phyloP scores from a whole-genome alignment of 2,888 invertebrate genomes.

The Torymus auratus region DNA sequence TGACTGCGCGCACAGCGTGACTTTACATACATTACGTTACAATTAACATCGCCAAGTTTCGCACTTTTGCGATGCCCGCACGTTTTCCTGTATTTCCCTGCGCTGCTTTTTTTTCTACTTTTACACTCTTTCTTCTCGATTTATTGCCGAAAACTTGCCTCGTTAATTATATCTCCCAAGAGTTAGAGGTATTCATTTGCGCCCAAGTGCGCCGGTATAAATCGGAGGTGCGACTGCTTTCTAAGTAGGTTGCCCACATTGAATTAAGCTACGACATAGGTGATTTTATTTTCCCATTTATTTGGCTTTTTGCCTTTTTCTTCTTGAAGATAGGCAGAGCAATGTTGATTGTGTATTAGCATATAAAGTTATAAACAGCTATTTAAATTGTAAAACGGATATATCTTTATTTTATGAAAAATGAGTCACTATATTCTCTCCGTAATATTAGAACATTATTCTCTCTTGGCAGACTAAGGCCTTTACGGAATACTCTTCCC shows the following conservation, averaged over 20 bases:
- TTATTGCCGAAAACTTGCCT: constrained; percentile 65
- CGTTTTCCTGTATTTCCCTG: constrained; percentile 20
- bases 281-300: background rate
- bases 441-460: no score
- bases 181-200: constrained; percentile 62
- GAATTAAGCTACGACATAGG: constrained; percentile 44
- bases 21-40: constrained; percentile 68
- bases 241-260: constrained; percentile 49
- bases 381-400: no score
- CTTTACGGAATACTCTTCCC: no score
- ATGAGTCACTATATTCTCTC: no score
- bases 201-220: constrained; percentile 58
- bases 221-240: constrained; percentile 50
- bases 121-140: constrained; percentile 51
- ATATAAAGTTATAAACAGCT: no score
- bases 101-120: background rate
- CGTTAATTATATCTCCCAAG: constrained; percentile 63
- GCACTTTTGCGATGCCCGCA: constrained; percentile 58
- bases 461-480: no score
- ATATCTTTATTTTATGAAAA: no score
- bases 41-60: constrained; percentile 68
- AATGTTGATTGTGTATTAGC: no score
- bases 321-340: no score
- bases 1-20: constrained; percentile 59
- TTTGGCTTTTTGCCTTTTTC: no score